Evolutionary conservation across 2,797 vertebrate genomes (phyloP), one percentile per base, ranked within the genome.

Genomic region (Lutjanus argentimaculatus): DNA sequence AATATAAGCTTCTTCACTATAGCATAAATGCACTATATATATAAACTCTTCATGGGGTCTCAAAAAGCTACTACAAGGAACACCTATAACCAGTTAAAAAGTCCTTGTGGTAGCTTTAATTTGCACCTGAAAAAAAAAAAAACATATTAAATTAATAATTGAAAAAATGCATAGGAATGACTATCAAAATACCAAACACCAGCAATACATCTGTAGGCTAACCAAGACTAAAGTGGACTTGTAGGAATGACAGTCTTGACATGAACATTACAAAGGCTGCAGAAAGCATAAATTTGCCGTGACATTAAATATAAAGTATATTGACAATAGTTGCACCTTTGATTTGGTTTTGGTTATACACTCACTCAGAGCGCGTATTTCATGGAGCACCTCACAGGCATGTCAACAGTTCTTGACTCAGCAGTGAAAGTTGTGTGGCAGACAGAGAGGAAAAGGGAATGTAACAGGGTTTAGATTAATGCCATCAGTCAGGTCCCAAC

Each of bases 391-490:
- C 80, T 84, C 61, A 36, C 43, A 68, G 75, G 67, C 69, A 77
- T 55, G 66, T 82, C 71, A 80, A 59, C 71, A 79, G 55, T 61
- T 59, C 19, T 87, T 61, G 69, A 86, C 59, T 88, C 83, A 89
- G 73, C 79, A 76, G 72, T 80, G 75, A 43, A 86, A 76, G 71
- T 75, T 75, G 69, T 80, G 71, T 51, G 80, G 64, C 82, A 85
- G 75, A 80, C 67, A 67, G 43, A 70, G 43, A 67, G 73, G 70
- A 84, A 85, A 72, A 30, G 74, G 76, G 67, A 88, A 75, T 69
- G 53, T 88, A 87, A 85, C 79, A 86, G 58, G 73, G 77, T 90
- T 87, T 78, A 89, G 68, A 89, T 91, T 89, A 86, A 85, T 87
- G 79, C 64, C 85, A 76, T 89, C 85, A 83, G 90, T 83, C 88